These are phyloP conservation scores for Lucinisca nassula DNA, from an alignment of 2,888 invertebrate genomes.

Conservation along the genomic window DNA sequence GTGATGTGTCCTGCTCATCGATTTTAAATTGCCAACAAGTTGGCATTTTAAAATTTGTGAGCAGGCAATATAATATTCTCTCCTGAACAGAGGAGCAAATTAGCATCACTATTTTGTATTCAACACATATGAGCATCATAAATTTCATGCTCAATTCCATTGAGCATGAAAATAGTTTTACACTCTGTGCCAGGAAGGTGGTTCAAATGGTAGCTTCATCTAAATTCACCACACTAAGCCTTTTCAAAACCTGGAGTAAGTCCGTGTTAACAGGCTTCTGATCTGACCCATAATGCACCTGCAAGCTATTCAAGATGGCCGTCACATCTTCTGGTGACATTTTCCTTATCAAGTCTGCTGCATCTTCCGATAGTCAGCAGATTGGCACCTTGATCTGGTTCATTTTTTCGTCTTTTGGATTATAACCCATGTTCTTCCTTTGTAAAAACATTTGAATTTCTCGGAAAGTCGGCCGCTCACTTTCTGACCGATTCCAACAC, in stretches of 20 bases:
- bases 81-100: too few relatives aligned
- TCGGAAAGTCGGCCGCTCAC: conserved; percentile 94
- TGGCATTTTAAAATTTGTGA: too few relatives aligned
- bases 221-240: conserved; percentile 27
- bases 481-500: conserved; percentile 95
- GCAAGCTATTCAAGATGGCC: conserved; percentile 48
- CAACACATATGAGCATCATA: too few relatives aligned
- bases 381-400: conserved; percentile 84
- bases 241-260: conserved; percentile 43
- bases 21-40: too few relatives aligned
- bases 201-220: not conserved
- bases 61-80: too few relatives aligned
- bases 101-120: too few relatives aligned
- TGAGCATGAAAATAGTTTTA: too few relatives aligned
- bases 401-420: conserved; percentile 86
- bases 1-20: too few relatives aligned
- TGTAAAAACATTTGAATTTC: conserved; percentile 96
- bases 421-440: conserved; percentile 88
- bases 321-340: conserved; percentile 59
- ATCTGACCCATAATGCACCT: conserved; percentile 18
- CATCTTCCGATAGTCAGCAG: conserved; percentile 74
- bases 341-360: conserved; percentile 9
- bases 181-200: too few relatives aligned
- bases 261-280: conserved; percentile 49
- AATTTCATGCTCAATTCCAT: too few relatives aligned